Evolutionary conservation across 2,888 invertebrate species (phyloP), one percentile per base, ranked within the genome.

Genomic region (Strigamia transsilvanica): DNA sequence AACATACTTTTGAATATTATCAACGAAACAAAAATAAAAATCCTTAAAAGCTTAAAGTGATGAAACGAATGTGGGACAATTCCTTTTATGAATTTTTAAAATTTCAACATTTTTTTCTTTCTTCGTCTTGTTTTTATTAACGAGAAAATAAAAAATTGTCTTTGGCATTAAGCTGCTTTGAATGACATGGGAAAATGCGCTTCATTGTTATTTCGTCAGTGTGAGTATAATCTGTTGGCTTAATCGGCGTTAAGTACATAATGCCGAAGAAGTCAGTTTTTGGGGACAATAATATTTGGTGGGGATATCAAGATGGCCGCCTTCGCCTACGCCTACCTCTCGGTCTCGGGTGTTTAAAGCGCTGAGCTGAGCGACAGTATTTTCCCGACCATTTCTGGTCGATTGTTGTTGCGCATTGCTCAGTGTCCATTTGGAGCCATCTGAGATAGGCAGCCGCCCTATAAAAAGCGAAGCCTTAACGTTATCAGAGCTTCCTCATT

Each of bases 401-500:
- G 46, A 46, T 46, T 46, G 46, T 46, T 46, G 46, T 46, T 46
- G 15, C 46, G 46, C 46, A 13, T 46, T 46, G 46, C 46, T n/a
- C 46, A 46, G 46, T 46, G 46, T 46, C 46, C 46, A 46, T 46
- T 46, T 46, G 46, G 46, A 46, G 15, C 46, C 46, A 46, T 46
- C 46, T n/a, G 46, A 46, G 46, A 46, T 46, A 46, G 46, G 15
- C 46, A 15, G 46, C 15, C 13, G 46, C 15, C 46, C 46, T 46
- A 46, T 46, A 46, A 46, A 46, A 46, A 46, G 46, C 46, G 12
- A 10, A 46, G 15, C 46, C 46, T 46, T 46, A 46, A 46, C 46
- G 46, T 46, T 46, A 46, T 46, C 46, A 46, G 46, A 46, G 46
- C 46, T 46, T 46, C 46, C 46, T 46, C 46, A 46, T 46, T 46